Conservation (phyloP, 2,797 vertebrate species). For the Huso huso region DNA sequence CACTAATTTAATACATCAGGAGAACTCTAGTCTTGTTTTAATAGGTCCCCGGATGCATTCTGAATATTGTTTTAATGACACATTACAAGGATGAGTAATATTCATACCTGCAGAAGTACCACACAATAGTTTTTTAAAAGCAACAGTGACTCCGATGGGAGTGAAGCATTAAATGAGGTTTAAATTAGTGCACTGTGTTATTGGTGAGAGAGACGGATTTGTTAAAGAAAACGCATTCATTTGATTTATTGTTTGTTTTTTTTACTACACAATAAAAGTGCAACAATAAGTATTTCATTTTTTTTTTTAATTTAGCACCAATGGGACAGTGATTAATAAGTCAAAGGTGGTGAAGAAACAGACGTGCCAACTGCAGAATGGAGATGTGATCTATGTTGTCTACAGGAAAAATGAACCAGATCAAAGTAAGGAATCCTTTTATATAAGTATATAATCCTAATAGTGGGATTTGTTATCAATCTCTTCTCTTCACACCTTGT, state of each 20-base stretch:
- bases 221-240: too few relatives aligned
- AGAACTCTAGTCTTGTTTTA: conserved; percentile 7
- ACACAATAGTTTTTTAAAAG: too few relatives aligned
- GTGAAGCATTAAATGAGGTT: too few relatives aligned
- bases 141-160: too few relatives aligned
- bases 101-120: conserved; percentile 1
- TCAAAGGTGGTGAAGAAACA: conserved; percentile 87
- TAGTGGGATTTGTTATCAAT: not conserved
- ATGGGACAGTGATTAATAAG: conserved; percentile 93
- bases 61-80: conserved; percentile 8
- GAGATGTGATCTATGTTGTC: conserved; percentile 90
- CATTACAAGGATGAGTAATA: conserved; percentile 7
- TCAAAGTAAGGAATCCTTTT: conserved; percentile 67
- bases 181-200: too few relatives aligned
- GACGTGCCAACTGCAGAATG: conserved; percentile 70
- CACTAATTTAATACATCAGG: conserved; percentile 3
- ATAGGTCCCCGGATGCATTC: not conserved
- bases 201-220: too few relatives aligned
- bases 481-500: conserved; percentile 7
- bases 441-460: conserved; percentile 1
- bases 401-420: conserved; percentile 94
- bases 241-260: too few relatives aligned
- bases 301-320: conserved; percentile 63
- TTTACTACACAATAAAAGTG: too few relatives aligned
- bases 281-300: not conserved